phyloP scores from a whole-genome alignment of 2,888 invertebrate genomes.

The Cosmia trapezina region DNA sequence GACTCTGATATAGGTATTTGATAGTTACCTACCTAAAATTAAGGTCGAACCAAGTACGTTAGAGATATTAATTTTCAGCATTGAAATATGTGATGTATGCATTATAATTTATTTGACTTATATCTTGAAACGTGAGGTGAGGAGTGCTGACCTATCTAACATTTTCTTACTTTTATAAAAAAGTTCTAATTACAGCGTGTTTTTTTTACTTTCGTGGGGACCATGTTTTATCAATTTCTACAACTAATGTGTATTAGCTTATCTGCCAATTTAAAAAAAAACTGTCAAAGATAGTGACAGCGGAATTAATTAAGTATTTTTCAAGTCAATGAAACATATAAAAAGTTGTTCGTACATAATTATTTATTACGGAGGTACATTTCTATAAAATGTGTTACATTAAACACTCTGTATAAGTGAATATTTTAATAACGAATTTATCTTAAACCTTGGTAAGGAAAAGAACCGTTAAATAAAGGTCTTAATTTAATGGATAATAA shows the following conservation, averaged over 20 bases:
- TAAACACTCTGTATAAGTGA: conserved; percentile 6
- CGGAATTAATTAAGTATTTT: conserved; percentile 61
- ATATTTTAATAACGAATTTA: conserved; percentile 12
- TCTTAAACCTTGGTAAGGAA: conserved; percentile 1
- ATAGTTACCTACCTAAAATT: conserved; percentile 15
- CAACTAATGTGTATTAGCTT: conserved; percentile 5
- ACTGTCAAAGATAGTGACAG: conserved; percentile 56
- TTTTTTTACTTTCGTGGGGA: conserved; percentile 15
- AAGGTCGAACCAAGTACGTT: conserved; percentile 48
- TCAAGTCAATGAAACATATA: conserved; percentile 68
- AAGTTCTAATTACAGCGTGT: not conserved
- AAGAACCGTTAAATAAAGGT: not conserved
- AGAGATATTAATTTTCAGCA: conserved; percentile 25
- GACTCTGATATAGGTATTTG: not conserved
- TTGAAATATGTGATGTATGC: conserved; percentile 4
- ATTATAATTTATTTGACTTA: conserved; percentile 9
- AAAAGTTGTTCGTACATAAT: conserved; percentile 60
- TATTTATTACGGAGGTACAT: conserved; percentile 43
- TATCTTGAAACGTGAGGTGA: not conserved
- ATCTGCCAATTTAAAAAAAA: conserved; percentile 42
- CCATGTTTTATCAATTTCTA: conserved; percentile 26
- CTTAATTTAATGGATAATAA: not conserved
- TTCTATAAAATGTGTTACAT: conserved; percentile 43
- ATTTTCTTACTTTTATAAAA: not conserved
- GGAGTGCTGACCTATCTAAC: not conserved